Evolutionary conservation across 2,888 invertebrate genomes (phyloP), one percentile per base, ranked within the genome.

Genomic region (Mythimna pallens): DNA sequence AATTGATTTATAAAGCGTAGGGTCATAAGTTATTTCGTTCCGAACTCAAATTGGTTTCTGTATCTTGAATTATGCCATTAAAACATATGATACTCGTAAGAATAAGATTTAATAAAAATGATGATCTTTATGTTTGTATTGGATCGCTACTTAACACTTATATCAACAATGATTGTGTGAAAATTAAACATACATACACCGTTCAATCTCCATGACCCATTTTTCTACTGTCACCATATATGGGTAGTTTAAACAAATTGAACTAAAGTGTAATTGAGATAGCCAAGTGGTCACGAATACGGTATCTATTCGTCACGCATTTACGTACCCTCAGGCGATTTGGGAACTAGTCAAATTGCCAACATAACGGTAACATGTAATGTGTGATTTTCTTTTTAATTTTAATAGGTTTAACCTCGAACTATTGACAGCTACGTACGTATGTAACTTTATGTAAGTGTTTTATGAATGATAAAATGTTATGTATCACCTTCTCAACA

Each of bases 211-310:
- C 83, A 82, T 87, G 85, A 87, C 86, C 85, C 72, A 80, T 89
- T 87, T 86, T 87, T 86, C 77, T 80, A 86, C 83, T 83, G 86
- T 88, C 88, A 85, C 83, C 85, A 72, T 76, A 75, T 80, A 85
- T 73, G 66, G 80, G 34, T 78, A 82, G 85, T 82, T 70, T 47
- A 85, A 89, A 89, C 86, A 89, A 89, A 89, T 87, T 83, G 74
- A 86, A 87, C 83, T 73, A 87, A 87, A 89, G 88, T 89, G 86
- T 89, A 90, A 88, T 91, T 85, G 88, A 83, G 86, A 87, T 78
- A 78, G 82, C 82, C 75, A 87, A 91, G 89, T 89, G 90, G 90
- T 91, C 93, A 93, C 93, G 93, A 92, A 86, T 86, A 85, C 79
- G 84, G 88, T 88, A 84, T 87, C 85, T 85, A 82, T 85, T 73